These are phyloP conservation scores for Platyrinchus mystaceus DNA, from an alignment of 2,797 vertebrate genomes.

Conservation along the genomic window DNA sequence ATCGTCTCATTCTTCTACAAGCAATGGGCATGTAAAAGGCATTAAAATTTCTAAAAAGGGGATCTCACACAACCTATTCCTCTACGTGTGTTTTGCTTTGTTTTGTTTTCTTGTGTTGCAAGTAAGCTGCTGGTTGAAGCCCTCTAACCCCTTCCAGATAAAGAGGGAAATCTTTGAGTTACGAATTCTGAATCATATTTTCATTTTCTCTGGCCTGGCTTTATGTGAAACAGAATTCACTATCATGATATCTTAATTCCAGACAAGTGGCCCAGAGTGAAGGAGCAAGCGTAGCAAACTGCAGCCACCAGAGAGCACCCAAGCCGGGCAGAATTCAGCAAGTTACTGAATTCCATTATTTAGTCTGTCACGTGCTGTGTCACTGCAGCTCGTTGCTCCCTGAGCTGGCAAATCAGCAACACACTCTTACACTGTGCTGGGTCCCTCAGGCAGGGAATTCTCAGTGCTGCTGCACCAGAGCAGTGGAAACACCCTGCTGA, in stretches of 20 bases:
- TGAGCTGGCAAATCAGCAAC: neutral
- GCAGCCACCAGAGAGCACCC: conserved; percentile 65
- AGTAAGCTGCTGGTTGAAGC: neutral
- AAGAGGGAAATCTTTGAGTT: neutral
- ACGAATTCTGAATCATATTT: neutral
- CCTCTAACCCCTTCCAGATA: neutral
- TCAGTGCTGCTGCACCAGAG: neutral
- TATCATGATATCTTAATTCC: neutral
- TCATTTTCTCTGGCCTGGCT: neutral
- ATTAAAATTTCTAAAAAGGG: neutral
- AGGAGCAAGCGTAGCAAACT: neutral
- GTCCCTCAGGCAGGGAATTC: neutral
- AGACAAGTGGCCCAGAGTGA: neutral
- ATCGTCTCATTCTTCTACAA: neutral
- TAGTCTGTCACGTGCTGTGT: neutral
- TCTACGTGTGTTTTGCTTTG: neutral
- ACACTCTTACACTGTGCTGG: neutral
- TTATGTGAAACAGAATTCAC: neutral
- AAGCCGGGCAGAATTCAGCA: conserved; percentile 26
- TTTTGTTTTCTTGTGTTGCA: neutral
- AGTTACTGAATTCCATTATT: neutral
- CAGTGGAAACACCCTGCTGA: neutral
- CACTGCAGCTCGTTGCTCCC: neutral
- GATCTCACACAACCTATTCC: neutral
- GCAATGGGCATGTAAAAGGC: neutral